Base-by-base conservation (phyloP, 1,140 invertebrate species). In the Bicyclus anynana region DNA sequence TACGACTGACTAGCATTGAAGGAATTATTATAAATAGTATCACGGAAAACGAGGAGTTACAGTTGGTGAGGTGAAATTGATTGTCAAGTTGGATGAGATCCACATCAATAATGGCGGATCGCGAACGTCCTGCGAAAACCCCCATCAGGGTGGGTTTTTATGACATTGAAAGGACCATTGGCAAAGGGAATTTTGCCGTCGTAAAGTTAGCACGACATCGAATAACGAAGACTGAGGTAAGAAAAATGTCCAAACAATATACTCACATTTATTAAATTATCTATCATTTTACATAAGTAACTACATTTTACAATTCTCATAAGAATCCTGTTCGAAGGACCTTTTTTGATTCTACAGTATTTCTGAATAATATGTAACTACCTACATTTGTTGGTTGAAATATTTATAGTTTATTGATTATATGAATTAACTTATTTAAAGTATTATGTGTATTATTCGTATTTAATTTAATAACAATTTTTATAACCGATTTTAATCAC, bases 151-250 rank as follows among this genome's bases (percentile, higher is more conserved):
- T 99, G 72, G 98, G 98, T 72, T 98, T 98, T 92, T 99, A 99
- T 87, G 96, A 98, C 89, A 94, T 99, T 75, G 96, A 97, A 81
- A 93, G 94, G 78, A 99, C 97, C 58, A 99, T 99, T 77, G 96
- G 98, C 72, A 99, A 99, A 90, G 98, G 98, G 58, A 99, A 99
- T 91, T 99, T 99, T 91, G 97, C 98, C 57, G 96, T 99, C 76
- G 98, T 99, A 65, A 99, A 99, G 92, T 92, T 98, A 89, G 98
- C 97, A 71, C 95, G 95, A 87, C 98, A 99, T 91, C 93, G 97
- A 84, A 96, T 99, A 87, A 99, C 98, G 60, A 98, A 98, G 93
- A 97, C 97, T 77, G 97, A 99, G 96, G 97, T 99, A 79, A 79
- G 74, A 44, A 33, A 33, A 12, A 12, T 3, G 2, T 12, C 3